Evolutionary conservation across 2,797 vertebrate species (phyloP), one percentile per base, ranked within the genome.

Genomic region (Peromyscus aztecus): DNA sequence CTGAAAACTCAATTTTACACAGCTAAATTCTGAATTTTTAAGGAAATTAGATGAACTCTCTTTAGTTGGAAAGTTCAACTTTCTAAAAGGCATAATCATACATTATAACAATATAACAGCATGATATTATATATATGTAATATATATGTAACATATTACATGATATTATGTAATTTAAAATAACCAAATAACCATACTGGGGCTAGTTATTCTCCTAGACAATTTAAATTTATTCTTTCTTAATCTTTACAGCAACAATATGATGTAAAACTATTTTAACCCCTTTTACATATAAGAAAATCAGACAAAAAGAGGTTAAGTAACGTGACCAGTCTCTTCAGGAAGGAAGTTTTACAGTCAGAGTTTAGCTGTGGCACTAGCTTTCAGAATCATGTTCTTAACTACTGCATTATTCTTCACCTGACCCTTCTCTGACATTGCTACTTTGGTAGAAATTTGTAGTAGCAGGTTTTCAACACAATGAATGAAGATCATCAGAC

Each of bases 151-250:
- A n/a, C n/a, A 24, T 82, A 86, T 71, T 88, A 75, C 3, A 78
- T 67, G 59, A 80, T 52, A 24, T 23, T 16, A 37, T 27, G 23
- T 55, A 16, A 29, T 52, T 61, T 57, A 76, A 37, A 43, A 61
- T 78, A 78, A 57, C 34, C 24, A 37, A 43, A 61, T 78, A 78
- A 57, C 34, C 24, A 31, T 52, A 49, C 87, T 78, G 67, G 21
- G 27, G 83, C 40, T 5, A 82, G 12, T 19, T 40, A n/a, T 40
- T 81, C 37, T 87, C 82, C 10, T 59, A 84, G 77, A 31, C 16
- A 80, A 82, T 91, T 91, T 89, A 75, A 91, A 83, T 86, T 78
- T 90, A 65, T 89, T 87, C 61, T 84, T 59, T 67, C 46, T 95
- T 78, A 89, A 78, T 77, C 81, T 90, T 82, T 52, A 83, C 0